These are phyloP conservation scores for Ostrea edulis DNA, from an alignment of 1,140 invertebrate species.

Conservation along the genomic window DNA sequence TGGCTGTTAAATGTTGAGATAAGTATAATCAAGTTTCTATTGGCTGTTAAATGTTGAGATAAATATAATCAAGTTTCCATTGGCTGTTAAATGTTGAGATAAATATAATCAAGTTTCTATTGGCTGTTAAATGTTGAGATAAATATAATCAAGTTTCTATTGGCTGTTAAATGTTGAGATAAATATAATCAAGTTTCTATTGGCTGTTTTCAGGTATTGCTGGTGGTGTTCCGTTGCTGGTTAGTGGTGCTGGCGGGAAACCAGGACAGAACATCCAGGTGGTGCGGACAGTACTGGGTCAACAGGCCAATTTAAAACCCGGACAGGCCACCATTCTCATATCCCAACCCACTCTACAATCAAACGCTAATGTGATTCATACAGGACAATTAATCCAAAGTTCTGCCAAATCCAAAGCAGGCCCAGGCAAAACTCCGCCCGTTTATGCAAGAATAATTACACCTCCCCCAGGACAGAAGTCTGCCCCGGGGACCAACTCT, in stretches of 20 bases:
- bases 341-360: conserved; percentile 70
- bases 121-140: too few species aligned
- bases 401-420: conserved; percentile 60
- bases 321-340: conserved; percentile 75
- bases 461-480: conserved; percentile 73
- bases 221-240: conserved; percentile 62
- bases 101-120: too few species aligned
- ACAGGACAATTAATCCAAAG: conserved; percentile 65
- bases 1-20: too few species aligned
- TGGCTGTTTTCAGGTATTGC: conserved; percentile 51
- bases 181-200: neutral
- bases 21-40: too few species aligned
- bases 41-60: too few species aligned
- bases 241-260: conserved; percentile 71
- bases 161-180: too few species aligned
- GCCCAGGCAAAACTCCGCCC: conserved; percentile 70
- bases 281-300: conserved; percentile 72
- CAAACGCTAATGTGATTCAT: conserved; percentile 62
- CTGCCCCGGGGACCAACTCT: conserved; percentile 57
- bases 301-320: conserved; percentile 69
- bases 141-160: too few species aligned
- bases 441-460: conserved; percentile 78
- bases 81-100: too few species aligned
- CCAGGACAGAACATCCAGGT: conserved; percentile 74
- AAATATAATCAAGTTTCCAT: too few species aligned